Base-by-base conservation (phyloP, 2,888 invertebrate genomes). In the Candidula unifasciata region DNA sequence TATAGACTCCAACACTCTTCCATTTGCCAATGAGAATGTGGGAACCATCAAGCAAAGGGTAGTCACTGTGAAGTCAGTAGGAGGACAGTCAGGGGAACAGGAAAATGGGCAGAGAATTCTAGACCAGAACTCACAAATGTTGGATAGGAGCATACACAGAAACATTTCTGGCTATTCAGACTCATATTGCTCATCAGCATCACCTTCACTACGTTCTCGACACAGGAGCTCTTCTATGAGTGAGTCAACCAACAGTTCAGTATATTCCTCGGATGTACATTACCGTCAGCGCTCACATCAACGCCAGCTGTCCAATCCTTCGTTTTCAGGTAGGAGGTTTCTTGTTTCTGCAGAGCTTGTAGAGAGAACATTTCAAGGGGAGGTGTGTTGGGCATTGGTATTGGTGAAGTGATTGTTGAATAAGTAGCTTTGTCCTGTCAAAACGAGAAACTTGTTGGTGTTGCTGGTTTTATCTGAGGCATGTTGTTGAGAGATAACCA, bases 11-110 rank as follows among this genome's bases (percentile, higher is more conserved):
- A 98, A 98, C 88, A 92, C 94, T 27, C 89, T 95, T 87, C 99
- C 99, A 68, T 99, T 99, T 94, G 99, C 99, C 89, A 99, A 99
- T 94, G 99, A 99, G 94, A 99, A 99, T 94, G 98, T 98, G 64
- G 99, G 99, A 84, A 99, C 99, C 82, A 99, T 99, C 93, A 97
- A 98, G 93, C 98, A 98, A 92, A 95, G 96, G 89, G 91, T 89
- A 35, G 89, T 90, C 0, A 84, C 89, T 27, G 82, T 87, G 21
- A 93, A 93, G 87, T 90, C 92, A 21, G 92, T 92, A 71, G 90
- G 92, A 73, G 90, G 90, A 80, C 88, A 89, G 71, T 85, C 90
- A 24, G 88, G 88, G 82, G 91, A 89, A 60, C 85, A 84, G 69
- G 82, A 68, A 10, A 87, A 88, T 60, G 86, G 87, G 18, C 85